Evolutionary conservation across 2,797 vertebrate genomes (phyloP).

Genomic region (Atherinosoma microstoma): DNA sequence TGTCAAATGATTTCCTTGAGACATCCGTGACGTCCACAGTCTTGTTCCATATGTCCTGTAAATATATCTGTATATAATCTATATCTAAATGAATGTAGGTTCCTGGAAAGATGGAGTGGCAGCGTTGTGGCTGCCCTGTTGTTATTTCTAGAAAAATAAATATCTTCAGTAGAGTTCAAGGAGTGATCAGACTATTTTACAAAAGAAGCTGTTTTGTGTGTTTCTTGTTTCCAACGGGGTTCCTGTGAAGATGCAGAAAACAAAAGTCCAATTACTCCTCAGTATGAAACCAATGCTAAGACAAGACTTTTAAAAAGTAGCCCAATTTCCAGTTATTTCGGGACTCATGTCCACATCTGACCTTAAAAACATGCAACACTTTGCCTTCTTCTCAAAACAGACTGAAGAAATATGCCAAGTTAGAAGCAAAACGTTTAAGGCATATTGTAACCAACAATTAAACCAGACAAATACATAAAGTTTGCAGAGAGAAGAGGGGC

Average conservation of each 20-base stretch:
- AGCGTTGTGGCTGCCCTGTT: slow-evolving; percentile 81
- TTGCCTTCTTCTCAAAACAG: neutral
- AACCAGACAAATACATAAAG: slow-evolving; percentile 22
- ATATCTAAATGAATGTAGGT: slow-evolving; percentile 79
- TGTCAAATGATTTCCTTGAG: slow-evolving; percentile 61
- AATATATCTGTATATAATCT: slow-evolving; percentile 79
- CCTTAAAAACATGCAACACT: slow-evolving; percentile 15
- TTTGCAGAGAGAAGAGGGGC: slow-evolving; percentile 37
- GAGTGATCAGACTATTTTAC: slow-evolving; percentile 87
- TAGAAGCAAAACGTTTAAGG: neutral
- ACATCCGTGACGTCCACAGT: slow-evolving; percentile 68
- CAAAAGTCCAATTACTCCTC: slow-evolving; percentile 65
- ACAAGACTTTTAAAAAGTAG: slow-evolving; percentile 1
- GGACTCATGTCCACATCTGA: neutral
- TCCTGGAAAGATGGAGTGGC: slow-evolving; percentile 83
- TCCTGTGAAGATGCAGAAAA: slow-evolving; percentile 86
- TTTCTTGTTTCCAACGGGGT: slow-evolving; percentile 90
- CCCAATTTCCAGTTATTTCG: slow-evolving; percentile 17
- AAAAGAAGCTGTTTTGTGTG: slow-evolving; percentile 83
- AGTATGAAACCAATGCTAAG: slow-evolving; percentile 19
- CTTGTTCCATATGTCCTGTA: slow-evolving; percentile 73
- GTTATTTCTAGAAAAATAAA: slow-evolving; percentile 98
- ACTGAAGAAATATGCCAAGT: slow-evolving; percentile 11
- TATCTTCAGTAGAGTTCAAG: slow-evolving; percentile 91
- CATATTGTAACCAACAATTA: slow-evolving; percentile 4